Base-by-base conservation (phyloP, 2,113 vertebrate genomes). In the Pao palembangensis region DNA sequence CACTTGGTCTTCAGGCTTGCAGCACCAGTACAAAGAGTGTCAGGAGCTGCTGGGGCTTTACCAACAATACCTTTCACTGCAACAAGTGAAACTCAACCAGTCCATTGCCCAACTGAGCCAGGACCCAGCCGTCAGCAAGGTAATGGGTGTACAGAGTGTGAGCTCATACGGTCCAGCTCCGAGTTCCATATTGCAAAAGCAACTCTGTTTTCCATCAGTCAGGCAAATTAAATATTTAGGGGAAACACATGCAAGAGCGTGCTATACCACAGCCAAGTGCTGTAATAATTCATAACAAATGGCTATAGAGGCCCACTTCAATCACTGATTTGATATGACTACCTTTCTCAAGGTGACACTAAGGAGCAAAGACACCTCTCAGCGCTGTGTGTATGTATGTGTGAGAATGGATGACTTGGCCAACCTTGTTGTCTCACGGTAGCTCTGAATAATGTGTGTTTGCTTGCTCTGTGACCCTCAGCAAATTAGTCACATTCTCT, bases 1-100 rank as follows among this genome's bases (percentile, higher is more conserved):
- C 92, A 78, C 17, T 15, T 15, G 25, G 8, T 62, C 41, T 55
- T 78, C 65, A 99, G 96, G 93, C 87, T 89, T 98, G 62, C 95
- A 96, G 71, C 93, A 93, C 74, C 96, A 99, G 76, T 98, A 98
- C 83, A 92, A 84, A 86, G 95, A 99, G 84, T 99, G 96, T 74
- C 95, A 98, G 89, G 95, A 98, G 85, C 91, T 98, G 79, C 80
- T 99, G 52, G 92, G 89, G 18, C 93, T 98, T n/a, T 98, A 98
- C 87, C 96, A 98, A 87, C 94, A 94, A 73, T 96, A 96, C 67
- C 91, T 99, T 10, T 92, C 94, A 51, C 94, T 97, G 74, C 94
- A 98, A 83, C 94, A 98, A 72, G 90, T 93, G 19, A 95, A 96
- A 61, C 93, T 98, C 14, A 94, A 90, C 67, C 91, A 2, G 63